A percentile compares a stretch with the other conserved stretches of the same genome.
Conservation (phyloP, 1,140 invertebrate genomes). For the Grapholita molesta region DNA sequence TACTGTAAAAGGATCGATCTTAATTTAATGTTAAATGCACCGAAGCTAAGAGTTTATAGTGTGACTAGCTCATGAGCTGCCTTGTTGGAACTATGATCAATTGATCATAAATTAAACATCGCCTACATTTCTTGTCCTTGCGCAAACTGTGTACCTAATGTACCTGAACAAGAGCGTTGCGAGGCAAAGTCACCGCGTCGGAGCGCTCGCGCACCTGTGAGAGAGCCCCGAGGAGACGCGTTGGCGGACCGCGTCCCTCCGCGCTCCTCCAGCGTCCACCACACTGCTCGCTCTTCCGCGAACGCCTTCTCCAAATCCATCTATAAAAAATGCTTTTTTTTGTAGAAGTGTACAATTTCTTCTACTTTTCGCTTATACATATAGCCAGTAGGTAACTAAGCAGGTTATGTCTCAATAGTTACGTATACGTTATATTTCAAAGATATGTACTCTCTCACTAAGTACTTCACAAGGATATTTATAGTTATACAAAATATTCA, state of each 20-base stretch:
- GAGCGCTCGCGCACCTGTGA: conserved; percentile 81
- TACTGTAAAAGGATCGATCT: not conserved
- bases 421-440: not conserved
- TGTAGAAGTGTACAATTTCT: not conserved
- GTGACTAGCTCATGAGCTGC: too few species aligned
- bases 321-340: conserved; percentile 33
- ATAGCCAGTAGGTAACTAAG: not conserved
- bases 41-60: too few species aligned
- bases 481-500: too few species aligned
- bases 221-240: conserved; percentile 88
- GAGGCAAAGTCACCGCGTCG: conserved; percentile 82
- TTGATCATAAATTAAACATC: not conserved
- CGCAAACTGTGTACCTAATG: conserved; percentile 22
- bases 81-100: not conserved
- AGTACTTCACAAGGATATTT: too few species aligned
- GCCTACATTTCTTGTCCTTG: not conserved
- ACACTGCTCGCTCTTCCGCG: conserved; percentile 90
- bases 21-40: not conserved
- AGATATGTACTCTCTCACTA: too few species aligned
- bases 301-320: conserved; percentile 86
- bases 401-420: not conserved
- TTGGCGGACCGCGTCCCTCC: conserved; percentile 85
- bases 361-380: not conserved
- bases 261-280: conserved; percentile 92
- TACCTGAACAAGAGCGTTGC: conserved; percentile 84